Base-by-base conservation (phyloP, 30 jellyfish, hydroid and myxozoan genomes). In the Aurelia coerulea region DNA sequence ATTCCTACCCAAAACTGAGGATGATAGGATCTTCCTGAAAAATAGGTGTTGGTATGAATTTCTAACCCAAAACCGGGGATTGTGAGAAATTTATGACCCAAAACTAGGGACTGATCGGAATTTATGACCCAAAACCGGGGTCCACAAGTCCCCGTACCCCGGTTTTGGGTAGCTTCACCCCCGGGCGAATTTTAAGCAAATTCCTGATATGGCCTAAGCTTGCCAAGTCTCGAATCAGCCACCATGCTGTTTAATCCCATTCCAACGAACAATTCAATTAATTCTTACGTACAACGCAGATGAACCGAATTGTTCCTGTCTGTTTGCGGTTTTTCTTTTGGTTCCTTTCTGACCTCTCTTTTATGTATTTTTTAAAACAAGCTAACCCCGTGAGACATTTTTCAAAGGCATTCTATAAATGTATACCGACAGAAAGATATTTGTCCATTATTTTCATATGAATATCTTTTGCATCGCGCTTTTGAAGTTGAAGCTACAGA, bases 301-400 rank as follows among this genome's bases (percentile, higher is more conserved):
- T 77, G n/a, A 68, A 62, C 69, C 65, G 77, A 77, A 29, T 62
- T 46, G 53, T 77, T 60, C 63, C 41, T 12, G 53, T 77, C 62
- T 60, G 65, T 60, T 62, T 77, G 87, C 63, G 87, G 87, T 77
- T 77, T 65, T 39, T 39, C 76, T 62, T 65, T 75, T 31, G 78
- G 52, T 65, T 65, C 42, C 58, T 64, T 39, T 65, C 42, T 77
- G 62, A 77, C 87, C 87, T 77, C 42, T 60, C 74, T 62, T 29
- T 77, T 52, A 32, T 62, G 70, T 52, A 34, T 19, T 62, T 18
- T 59, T 33, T 64, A 18, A 77, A 77, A 13, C 51, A 56, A 67
- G 17, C 39, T 46, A 64, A 32, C 87, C 49, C 77, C 34, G 77
- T 77, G 78, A 23, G 87, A 77, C 33, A 50, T 46, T 77, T 77